Base-by-base conservation (phyloP, 92 coral and sea anemone genomes). In the Epizoanthus scotinus region DNA sequence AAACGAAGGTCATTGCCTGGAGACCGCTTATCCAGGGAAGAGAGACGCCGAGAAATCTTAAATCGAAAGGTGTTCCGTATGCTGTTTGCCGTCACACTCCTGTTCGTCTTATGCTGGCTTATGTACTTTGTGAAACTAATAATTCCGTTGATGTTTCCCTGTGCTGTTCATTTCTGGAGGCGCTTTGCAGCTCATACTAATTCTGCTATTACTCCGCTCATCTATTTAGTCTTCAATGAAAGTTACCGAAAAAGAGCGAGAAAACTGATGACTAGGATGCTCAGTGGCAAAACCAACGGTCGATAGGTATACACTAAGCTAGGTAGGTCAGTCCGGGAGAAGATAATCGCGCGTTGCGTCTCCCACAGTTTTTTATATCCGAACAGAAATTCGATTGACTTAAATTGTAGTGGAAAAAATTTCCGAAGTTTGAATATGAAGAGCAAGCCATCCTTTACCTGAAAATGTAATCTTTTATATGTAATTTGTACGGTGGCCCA, bases 91-190 rank as follows among this genome's bases (percentile, higher is more conserved):
- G 70, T 64, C 31, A 64, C 70, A 26, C 40, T 64, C 20, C 21
- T 38, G 27, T 64, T 64, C 29, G 3, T 64, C 31, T 24, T 64
- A 0, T 64, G 70, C 36, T 64, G 70, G 70, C 36, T 64, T 12
- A 64, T 64, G 70, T 64, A 64, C 42, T 64, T 64, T 38, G 44
- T 26, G 6, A 64, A 13, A 17, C 40, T 5, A n/a, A 64, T 27
- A 29, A 12, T 64, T 27, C 70, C 70, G 21, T 9, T 9, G 8
- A 0, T 6, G 17, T 27, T 29, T 38, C 44, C 44, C 42, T 68
- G 73, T 18, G 73, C 22, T 40, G 42, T 68, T 8, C 29, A 68
- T 50, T 68, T 68, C 47, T 68, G 73, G 73, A 68, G 73, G 47
- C 73, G 73, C 29, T 68, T 68, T 20, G 9, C 29, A 3, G 73